These are phyloP conservation scores for Globicephala melas DNA, from an alignment of 2,113 vertebrate genomes.

Conservation along the genomic window DNA sequence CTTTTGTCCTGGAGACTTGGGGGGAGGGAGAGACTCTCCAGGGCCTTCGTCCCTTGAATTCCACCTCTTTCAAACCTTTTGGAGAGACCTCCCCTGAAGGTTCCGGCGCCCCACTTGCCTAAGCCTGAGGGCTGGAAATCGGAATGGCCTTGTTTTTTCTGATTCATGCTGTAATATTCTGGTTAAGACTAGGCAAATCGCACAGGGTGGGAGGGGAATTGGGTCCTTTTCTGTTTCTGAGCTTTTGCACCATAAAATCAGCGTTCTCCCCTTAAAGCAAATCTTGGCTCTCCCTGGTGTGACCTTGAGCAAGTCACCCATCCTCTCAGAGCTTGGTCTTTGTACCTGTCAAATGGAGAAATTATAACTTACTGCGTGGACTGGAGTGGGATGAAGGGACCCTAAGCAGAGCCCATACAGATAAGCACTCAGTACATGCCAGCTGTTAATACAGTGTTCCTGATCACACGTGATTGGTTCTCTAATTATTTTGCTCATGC, in stretches of 20 bases:
- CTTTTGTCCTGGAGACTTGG: conserved; percentile 63
- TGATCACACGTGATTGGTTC: too few species aligned
- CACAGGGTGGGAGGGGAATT: accelerated
- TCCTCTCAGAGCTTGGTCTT: background rate
- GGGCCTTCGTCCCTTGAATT: conserved; percentile 13
- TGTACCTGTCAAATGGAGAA: background rate
- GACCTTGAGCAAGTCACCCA: background rate
- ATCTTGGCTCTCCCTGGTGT: background rate
- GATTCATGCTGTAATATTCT: background rate
- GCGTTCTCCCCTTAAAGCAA: background rate
- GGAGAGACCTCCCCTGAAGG: background rate
- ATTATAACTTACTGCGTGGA: background rate
- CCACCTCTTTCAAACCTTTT: conserved; percentile 1
- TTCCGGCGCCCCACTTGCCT: background rate
- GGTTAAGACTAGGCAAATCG: background rate
- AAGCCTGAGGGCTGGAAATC: background rate
- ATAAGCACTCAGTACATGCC: accelerated
- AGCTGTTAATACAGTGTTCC: too few species aligned
- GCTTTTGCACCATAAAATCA: background rate
- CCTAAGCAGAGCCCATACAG: too few species aligned
- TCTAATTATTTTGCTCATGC: background rate
- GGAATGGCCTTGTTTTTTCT: background rate
- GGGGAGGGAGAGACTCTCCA: background rate
- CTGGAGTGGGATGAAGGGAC: too few species aligned
- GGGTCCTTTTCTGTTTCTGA: background rate